Conservation (phyloP, 2,113 vertebrate genomes). For the Nanger granti region DNA sequence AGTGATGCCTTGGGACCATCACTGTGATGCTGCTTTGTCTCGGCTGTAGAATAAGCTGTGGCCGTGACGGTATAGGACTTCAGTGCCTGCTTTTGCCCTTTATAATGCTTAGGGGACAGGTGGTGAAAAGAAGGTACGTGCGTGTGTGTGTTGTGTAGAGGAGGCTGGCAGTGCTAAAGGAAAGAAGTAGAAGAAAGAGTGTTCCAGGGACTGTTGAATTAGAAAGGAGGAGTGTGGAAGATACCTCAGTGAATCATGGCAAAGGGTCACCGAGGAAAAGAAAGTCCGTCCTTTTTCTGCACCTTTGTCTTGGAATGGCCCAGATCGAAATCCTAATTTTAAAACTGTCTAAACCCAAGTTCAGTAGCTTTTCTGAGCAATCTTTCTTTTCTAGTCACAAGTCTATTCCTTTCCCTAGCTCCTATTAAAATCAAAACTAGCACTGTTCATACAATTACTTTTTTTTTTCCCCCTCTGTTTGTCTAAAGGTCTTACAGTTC, state of each 20-base stretch:
- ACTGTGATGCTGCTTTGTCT: not conserved
- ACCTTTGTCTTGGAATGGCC: not conserved
- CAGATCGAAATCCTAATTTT: not conserved
- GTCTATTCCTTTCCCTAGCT: not conserved
- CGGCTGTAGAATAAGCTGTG: not conserved
- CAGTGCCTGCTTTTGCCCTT: not conserved
- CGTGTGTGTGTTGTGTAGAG: no score
- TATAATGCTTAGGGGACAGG: not conserved
- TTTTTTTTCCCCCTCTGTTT: not conserved
- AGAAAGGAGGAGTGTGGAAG: not conserved
- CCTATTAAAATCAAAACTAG: not conserved
- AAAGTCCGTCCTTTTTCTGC: not conserved
- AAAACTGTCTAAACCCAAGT: not conserved
- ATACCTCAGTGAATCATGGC: not conserved
- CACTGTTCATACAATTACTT: not conserved
- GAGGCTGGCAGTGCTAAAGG: not conserved
- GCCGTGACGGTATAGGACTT: not conserved
- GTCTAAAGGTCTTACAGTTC: not conserved
- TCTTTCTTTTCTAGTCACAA: not conserved
- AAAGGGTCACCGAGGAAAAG: not conserved
- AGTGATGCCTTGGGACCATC: not conserved
- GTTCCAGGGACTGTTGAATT: not conserved
- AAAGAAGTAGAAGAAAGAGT: not conserved
- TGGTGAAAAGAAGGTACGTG: not conserved
- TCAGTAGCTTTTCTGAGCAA: not conserved